Base-by-base conservation (phyloP, 2,797 vertebrate genomes). In the Chanos chanos region DNA sequence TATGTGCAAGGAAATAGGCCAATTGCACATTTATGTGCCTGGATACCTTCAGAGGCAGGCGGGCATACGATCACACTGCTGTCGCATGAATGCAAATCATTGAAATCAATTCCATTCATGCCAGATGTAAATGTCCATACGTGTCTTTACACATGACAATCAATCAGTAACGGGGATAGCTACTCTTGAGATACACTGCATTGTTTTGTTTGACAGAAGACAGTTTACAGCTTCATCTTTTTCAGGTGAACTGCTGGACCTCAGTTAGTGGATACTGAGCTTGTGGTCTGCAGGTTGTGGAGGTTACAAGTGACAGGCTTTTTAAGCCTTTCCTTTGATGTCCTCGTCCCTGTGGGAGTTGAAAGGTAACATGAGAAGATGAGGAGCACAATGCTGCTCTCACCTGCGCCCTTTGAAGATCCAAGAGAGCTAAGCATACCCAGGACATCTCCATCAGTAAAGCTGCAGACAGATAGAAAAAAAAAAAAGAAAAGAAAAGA, bases 401-500 rank as follows among this genome's bases (percentile, higher is more conserved):
- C 89, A 90, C 88, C 89, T 90, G 88, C 82, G 81, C 74, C 73
- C 87, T 90, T 90, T 91, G 89, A 91, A 90, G 88, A 86, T 79
- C 74, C 77, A 82, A 85, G 77, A 82, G 80, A 79, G 81, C 83
- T 80, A 87, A 88, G 85, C 85, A 84, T 83, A 81, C 78, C 78
- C 58, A 84, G 74, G 78, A 83, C 81, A 76, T 83, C 79, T 85
- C 82, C 83, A 80, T 87, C 81, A 82, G 75, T 76, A 68, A 63
- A 70, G 40, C 57, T 66, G 72, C 73, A 53, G 74, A 61, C 76
- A 45, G 39, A 36, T 13, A 36, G 9, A 59, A 30, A 49, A 13
- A 34, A 13, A 39, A 52, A 67, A 54, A 58, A 45, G 21, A 70
- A 39, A 56, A 67, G 66, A 56, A 39, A 48, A 68, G 18, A 41